Conservation (phyloP, 1,140 invertebrate genomes). For the Protaetia brevitarsis region DNA sequence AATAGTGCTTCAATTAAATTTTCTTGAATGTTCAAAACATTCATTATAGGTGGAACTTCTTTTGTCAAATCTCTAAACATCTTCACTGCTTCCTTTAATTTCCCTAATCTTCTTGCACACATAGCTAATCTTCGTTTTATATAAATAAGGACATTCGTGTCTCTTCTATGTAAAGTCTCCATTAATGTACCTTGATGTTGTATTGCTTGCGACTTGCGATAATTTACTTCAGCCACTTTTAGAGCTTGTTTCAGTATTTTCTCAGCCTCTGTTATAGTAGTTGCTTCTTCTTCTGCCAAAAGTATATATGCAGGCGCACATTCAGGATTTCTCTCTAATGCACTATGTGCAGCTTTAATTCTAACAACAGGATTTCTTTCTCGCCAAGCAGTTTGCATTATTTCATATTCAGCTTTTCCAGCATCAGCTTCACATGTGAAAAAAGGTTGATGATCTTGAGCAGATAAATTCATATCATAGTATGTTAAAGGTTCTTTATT, state of each 20-base stretch:
- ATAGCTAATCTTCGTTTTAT: slow-evolving; percentile 92
- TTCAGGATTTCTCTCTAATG: slow-evolving; percentile 86
- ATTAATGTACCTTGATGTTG: slow-evolving; percentile 61
- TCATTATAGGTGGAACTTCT: slow-evolving; percentile 95
- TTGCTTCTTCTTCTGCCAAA: slow-evolving; percentile 93
- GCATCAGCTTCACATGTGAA: slow-evolving; percentile 92
- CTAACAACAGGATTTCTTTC: slow-evolving; percentile 89
- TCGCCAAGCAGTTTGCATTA: slow-evolving; percentile 97
- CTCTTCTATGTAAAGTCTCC: slow-evolving; percentile 80
- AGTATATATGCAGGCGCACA: slow-evolving; percentile 95
- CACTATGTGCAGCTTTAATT: slow-evolving; percentile 89
- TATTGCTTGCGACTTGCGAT: slow-evolving; percentile 74
- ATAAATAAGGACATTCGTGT: slow-evolving; percentile 95
- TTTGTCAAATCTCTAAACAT: slow-evolving; percentile 97
- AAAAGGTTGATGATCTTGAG: slow-evolving; percentile 98
- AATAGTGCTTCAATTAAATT: slow-evolving; percentile 94
- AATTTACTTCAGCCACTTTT: slow-evolving; percentile 84
- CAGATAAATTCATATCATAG: slow-evolving; percentile 98
- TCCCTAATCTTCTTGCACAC: slow-evolving; percentile 93
- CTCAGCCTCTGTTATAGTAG: slow-evolving; percentile 86
- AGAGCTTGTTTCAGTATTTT: slow-evolving; percentile 84
- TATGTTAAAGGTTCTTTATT: slow-evolving; percentile 95
- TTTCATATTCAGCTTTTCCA: slow-evolving; percentile 90
- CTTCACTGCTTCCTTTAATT: slow-evolving; percentile 93
- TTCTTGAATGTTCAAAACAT: slow-evolving; percentile 94